Base-by-base conservation (phyloP, 1,140 invertebrate genomes). In the Pseudomyrmex concolor region DNA sequence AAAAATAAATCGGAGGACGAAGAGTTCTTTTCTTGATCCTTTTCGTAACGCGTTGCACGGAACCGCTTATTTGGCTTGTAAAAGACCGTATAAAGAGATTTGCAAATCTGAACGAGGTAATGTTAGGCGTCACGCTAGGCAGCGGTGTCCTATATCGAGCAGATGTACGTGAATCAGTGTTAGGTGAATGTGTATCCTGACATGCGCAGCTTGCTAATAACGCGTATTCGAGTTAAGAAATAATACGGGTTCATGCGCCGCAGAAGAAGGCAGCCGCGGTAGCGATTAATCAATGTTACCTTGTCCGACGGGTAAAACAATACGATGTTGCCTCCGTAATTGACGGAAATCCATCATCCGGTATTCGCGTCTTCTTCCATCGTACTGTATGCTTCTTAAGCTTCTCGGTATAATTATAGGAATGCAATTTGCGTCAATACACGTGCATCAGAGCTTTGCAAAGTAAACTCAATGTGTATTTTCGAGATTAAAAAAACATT, bases 281-380 rank as follows among this genome's bases (percentile, higher is more conserved):
- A 86, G 88, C 92, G 71, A 94, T 94, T 92, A 91, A 94, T 94
- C 94, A 94, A 94, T 93, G 93, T 94, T 94, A 87, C 90, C 90
- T 89, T 89, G 90, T 91, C 89, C 80, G 92, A 92, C 91, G 92
- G 92, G 91, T 94, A 94, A 94, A 94, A 94, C 94, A 94, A 94
- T 94, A 94, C 93, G 91, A 94, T 94, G 93, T 93, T 94, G 91
- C 92, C 88, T 92, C 92, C 89, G 92, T 94, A 94, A 94, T 94
- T 94, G 94, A 94, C 92, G 93, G 93, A 93, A 92, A 94, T 94
- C 93, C 92, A 94, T 94, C 94, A 94, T 94, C 90, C 91, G 89
- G 86, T 89, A 91, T 93, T 93, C 90, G 87, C 89, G 86, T 90
- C 77, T 81, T 68, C 78, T 73, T 84, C 67, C 62, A 45, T 62